Evolutionary conservation across 2,888 invertebrate genomes (phyloP), one percentile per base, ranked within the genome.

Genomic region (Helobdella robusta): DNA sequence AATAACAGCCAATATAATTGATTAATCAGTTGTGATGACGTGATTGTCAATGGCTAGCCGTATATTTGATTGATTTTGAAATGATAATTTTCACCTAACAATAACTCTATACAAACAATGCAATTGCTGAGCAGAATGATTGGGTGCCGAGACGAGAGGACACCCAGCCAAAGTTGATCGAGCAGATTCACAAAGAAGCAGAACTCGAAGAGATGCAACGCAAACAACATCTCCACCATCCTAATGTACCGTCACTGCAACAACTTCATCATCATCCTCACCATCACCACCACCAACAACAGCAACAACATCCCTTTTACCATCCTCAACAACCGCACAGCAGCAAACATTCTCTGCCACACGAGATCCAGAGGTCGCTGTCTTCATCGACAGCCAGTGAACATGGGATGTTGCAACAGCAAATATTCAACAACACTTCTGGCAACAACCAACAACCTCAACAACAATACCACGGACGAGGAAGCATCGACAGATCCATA

Each of bases 101-200:
- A n/a, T n/a, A n/a, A n/a, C n/a, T n/a, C n/a, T n/a, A n/a, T n/a
- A n/a, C n/a, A n/a, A n/a, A n/a, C n/a, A n/a, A n/a, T n/a, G n/a
- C n/a, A n/a, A n/a, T n/a, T n/a, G n/a, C n/a, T n/a, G n/a, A n/a
- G 68, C 69, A 84, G 74, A 86, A 86, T 74, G 86, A 85, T 72
- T 95, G 94, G 94, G 83, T 89, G 64, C 87, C 89, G 2, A 84
- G 91, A 66, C 85, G 90, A 69, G 88, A 88, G 69, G 91, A 92
- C 73, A 86, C 86, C 48, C 88, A 87, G 75, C 94, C 94, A 1
- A 94, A 92, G 78, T 93, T 89, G 71, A 91, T 95, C 82, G 91
- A 91, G 74, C 89, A 94, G 81, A 92, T 95, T 68, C 89, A 90
- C 74, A 86, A 87, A 73, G 92, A 93, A 78, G 88, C 89, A 15